Conservation (phyloP, 1,140 invertebrate genomes). For the Nephotettix cincticeps region DNA sequence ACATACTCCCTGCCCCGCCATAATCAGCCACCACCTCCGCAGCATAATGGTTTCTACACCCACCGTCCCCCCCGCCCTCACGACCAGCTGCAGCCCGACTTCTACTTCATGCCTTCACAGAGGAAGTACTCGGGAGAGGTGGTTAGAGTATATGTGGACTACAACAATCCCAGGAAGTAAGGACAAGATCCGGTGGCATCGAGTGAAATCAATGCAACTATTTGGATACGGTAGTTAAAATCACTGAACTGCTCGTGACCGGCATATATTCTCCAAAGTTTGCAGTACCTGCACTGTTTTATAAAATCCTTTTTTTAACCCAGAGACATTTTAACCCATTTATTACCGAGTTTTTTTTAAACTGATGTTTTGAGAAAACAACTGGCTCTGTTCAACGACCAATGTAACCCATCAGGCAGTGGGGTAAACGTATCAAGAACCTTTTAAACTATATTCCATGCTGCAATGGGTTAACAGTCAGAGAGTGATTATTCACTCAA, state of each 20-base stretch:
- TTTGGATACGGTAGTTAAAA: background rate
- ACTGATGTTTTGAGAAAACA: too few relatives aligned
- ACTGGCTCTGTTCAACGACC: too few relatives aligned
- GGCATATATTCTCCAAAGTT: background rate
- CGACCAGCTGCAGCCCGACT: slow-evolving; percentile 68
- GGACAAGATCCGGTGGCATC: too few relatives aligned
- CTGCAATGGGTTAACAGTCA: too few relatives aligned
- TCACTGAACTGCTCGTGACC: background rate
- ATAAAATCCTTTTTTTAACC: background rate
- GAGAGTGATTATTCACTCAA: too few relatives aligned
- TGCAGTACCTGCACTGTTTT: background rate
- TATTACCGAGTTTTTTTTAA: background rate
- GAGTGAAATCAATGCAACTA: too few relatives aligned
- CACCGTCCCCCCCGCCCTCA: slow-evolving; percentile 46
- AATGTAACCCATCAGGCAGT: too few relatives aligned
- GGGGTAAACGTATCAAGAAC: too few relatives aligned
- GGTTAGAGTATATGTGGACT: slow-evolving; percentile 87
- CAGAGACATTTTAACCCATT: background rate
- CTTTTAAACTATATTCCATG: too few relatives aligned
- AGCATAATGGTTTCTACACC: slow-evolving; percentile 53
- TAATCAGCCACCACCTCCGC: slow-evolving; percentile 41
- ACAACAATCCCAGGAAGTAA: slow-evolving; percentile 59
- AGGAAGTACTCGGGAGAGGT: slow-evolving; percentile 90
- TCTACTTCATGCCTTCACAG: slow-evolving; percentile 94
- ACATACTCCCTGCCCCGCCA: slow-evolving; percentile 53